Percentiles rank a stretch among this genome's conserved stretches.
phyloP scores from a whole-genome alignment of 1,140 invertebrate genomes.

The Drosophila pectinifera region DNA sequence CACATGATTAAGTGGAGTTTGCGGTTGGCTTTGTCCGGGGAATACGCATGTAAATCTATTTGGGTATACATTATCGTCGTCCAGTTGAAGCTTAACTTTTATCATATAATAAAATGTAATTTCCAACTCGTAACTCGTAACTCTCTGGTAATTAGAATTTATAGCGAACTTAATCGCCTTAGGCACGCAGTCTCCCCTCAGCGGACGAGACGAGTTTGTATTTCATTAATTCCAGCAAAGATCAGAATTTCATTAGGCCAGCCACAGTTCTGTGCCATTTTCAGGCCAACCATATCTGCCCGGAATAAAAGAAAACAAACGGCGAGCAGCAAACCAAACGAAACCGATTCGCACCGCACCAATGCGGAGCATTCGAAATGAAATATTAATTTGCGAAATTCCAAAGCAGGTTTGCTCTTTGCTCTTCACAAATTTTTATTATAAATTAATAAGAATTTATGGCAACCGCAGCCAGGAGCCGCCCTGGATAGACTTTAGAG shows the following conservation, averaged over 20 bases:
- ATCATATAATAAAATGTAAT: constrained; percentile 84
- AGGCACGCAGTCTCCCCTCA: constrained; percentile 42
- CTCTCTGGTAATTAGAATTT: constrained; percentile 83
- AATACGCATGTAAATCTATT: constrained; percentile 84
- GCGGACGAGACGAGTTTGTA: constrained; percentile 6
- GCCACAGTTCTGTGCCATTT: constrained; percentile 37
- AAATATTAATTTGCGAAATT: constrained; percentile 81
- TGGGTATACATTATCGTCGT: constrained; percentile 82
- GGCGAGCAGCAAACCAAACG: constrained; percentile 1
- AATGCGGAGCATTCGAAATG: constrained; percentile 63
- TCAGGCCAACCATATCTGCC: constrained; percentile 30
- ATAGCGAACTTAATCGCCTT: constrained; percentile 79
- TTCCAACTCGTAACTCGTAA: constrained; percentile 83
- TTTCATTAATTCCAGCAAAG: constrained; percentile 55
- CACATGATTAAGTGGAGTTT: constrained; percentile 83
- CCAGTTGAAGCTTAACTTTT: constrained; percentile 84
- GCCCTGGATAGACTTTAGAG: constrained; percentile 37
- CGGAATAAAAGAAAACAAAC: not conserved
- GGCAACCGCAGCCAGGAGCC: constrained; percentile 34
- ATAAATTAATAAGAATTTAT: constrained; percentile 83
- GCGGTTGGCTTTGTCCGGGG: constrained; percentile 69
- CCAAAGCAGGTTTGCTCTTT: constrained; percentile 19
- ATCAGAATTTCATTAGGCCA: constrained; percentile 59
- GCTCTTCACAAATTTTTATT: constrained; percentile 75
- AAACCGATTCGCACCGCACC: constrained; percentile 27